phyloP scores from a whole-genome alignment of 2,888 invertebrate genomes.

The Patella caerulea region DNA sequence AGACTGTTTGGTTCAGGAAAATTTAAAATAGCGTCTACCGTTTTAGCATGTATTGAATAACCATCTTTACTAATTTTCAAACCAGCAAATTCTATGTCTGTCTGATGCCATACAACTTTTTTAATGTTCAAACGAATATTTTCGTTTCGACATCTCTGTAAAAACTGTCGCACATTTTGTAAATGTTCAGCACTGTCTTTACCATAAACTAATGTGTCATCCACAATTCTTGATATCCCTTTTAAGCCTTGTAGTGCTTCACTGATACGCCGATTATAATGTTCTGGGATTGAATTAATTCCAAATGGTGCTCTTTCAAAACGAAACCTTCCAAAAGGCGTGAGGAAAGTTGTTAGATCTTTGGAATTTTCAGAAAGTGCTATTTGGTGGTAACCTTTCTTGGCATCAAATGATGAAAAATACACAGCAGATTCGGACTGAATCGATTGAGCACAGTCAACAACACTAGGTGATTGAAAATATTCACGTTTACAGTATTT shows the following conservation, averaged over 20 bases:
- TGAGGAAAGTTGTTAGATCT: not conserved
- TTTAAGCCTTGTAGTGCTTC: not conserved
- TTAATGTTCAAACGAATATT: not conserved
- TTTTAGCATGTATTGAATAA: not conserved
- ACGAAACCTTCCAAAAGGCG: not conserved
- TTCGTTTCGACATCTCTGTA: not conserved
- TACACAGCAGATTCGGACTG: not conserved
- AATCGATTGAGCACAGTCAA: not conserved
- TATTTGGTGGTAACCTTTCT: not conserved
- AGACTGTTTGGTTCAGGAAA: not conserved
- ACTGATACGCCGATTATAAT: not conserved
- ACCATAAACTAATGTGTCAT: not conserved
- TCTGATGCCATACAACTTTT: no score
- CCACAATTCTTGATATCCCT: not conserved
- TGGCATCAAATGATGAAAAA: slow-evolving; percentile 2
- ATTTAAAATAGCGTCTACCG: not conserved
- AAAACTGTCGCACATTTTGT: not conserved
- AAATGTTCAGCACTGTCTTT: not conserved
- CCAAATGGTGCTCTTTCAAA: not conserved
- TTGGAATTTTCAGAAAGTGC: not conserved
- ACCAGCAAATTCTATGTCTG: no score
- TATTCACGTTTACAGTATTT: not conserved
- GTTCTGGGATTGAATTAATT: not conserved
- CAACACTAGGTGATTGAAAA: not conserved
- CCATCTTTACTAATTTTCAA: not conserved